These are phyloP conservation scores for Blastomussa wellsi DNA, from an alignment of 92 coral and sea anemone species.

Conservation along the genomic window DNA sequence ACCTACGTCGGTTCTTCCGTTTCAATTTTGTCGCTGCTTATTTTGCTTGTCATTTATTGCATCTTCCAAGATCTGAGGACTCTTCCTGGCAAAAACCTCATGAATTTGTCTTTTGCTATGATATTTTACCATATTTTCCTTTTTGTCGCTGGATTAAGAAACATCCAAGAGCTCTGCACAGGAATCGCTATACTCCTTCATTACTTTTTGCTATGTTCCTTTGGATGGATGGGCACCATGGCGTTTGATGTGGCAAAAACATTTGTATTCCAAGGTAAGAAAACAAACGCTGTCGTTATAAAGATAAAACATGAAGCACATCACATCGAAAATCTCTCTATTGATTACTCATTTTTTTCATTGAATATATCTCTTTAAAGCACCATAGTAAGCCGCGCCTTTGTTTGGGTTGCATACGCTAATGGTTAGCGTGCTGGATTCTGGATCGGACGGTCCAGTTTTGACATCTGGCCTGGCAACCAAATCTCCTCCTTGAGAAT, in stretches of 20 bases:
- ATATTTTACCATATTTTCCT: conserved; percentile 10
- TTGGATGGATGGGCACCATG: conserved; percentile 42
- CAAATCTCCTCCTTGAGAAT: too few species aligned
- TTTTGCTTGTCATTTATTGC: conserved; percentile 35
- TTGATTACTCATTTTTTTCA: too few species aligned
- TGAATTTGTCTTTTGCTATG: conserved; percentile 27
- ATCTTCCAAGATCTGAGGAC: conserved; percentile 44
- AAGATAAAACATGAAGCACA: too few species aligned
- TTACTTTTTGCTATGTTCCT: conserved; percentile 23
- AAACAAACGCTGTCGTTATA: too few species aligned
- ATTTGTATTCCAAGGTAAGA: conserved; percentile 29
- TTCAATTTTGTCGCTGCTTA: conserved; percentile 26
- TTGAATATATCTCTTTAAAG: too few species aligned
- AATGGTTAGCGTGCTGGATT: too few species aligned
- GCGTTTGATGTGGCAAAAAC: conserved; percentile 42
- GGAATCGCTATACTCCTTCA: conserved; percentile 26
- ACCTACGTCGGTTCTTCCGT: conserved; percentile 40
- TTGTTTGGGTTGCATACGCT: too few species aligned
- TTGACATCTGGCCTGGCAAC: too few species aligned
- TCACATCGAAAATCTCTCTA: too few species aligned
- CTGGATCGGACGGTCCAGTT: too few species aligned
- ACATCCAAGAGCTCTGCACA: not conserved
- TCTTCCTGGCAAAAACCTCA: conserved; percentile 50
- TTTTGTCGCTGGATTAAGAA: conserved; percentile 1
- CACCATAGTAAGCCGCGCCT: too few species aligned